Base-by-base conservation (phyloP, 2,113 vertebrate genomes). In the Pachypanchax playfairii region DNA sequence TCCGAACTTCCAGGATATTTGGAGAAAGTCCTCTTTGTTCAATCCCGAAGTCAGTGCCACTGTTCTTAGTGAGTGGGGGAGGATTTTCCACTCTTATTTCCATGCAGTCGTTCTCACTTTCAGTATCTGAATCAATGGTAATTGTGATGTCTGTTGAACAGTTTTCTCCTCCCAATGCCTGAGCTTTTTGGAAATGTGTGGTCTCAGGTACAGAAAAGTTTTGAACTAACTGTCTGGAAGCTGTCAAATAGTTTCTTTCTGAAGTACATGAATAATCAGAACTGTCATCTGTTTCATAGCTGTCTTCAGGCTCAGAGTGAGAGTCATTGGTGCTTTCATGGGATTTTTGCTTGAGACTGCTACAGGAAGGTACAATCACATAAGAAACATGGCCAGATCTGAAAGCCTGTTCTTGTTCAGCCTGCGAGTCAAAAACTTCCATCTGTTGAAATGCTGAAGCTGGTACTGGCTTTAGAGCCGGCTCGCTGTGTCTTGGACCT, bases 201-300 rank as follows among this genome's bases (percentile, higher is more conserved):
- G 18, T 6, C 3, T 42, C 25, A 0, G 15, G 10, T 1, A 8
- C 21, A 2, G 31, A 20, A 2, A 7, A n/a, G 5, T 24, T 13
- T 5, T 24, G 17, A 1, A 22, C 11, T 1, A 41, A 7, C 4
- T 15, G 1, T 1, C 0, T 41, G 1, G 77, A 22, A 2, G 31
- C 59, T 0, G 77, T 73, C 38, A 83, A 12, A 29, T 20, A 38
- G 42, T 81, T 87, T 3, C 0, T 5, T 15, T 50, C 41, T 6
- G 35, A 9, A 17, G 4, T 28, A 13, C 52, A 14, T 11, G 78
- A 49, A 44, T 85, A 85, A 73, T 84, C 44, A 14, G 12, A 50
- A 31, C 86, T 84, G 54, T 85, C 51, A 1, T 86, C 84, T 3
- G 84, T 87, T 9, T 70, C 69, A 50, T 29, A 57, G 6, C 76